Conservation (phyloP, 2,113 vertebrate species). For the Macrotus californicus region DNA sequence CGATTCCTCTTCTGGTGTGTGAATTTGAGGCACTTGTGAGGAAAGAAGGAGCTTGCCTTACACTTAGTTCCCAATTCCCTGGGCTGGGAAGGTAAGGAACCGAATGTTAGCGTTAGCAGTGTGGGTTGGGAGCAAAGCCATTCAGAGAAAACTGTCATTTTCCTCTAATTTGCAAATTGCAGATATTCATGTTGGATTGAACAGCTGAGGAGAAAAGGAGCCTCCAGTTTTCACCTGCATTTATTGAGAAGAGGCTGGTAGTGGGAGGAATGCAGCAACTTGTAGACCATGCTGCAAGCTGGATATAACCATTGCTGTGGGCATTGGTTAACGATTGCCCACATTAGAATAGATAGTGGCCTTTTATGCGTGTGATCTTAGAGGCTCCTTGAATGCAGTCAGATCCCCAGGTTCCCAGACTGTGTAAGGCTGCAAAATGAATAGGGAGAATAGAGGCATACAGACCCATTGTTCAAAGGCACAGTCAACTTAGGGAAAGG, state of each 20-base stretch:
- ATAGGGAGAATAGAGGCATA: neutral
- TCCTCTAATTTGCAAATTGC: conserved; percentile 69
- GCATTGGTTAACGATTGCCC: neutral
- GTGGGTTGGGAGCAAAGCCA: conserved; percentile 39
- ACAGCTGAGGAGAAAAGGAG: conserved; percentile 16
- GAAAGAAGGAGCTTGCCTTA: neutral
- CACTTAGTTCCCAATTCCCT: neutral
- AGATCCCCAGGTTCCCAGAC: neutral
- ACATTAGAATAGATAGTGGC: neutral
- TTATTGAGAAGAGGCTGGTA: neutral
- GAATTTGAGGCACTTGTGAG: neutral
- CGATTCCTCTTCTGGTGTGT: neutral
- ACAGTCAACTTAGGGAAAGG: neutral
- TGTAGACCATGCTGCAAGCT: conserved; percentile 44
- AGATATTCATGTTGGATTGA: conserved; percentile 52
- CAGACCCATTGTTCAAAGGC: neutral
- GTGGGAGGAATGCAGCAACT: conserved; percentile 29
- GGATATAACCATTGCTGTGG: neutral
- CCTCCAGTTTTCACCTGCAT: conserved; percentile 38
- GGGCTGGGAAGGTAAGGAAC: neutral
- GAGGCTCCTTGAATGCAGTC: neutral
- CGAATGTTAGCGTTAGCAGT: neutral
- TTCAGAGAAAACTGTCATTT: conserved; percentile 63
- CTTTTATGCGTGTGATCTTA: neutral
- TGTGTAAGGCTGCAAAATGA: neutral